These are phyloP conservation scores for Apostichopus leukothele DNA, from an alignment of 53 echinoderm and acorn worm species.

Conservation along the genomic window DNA sequence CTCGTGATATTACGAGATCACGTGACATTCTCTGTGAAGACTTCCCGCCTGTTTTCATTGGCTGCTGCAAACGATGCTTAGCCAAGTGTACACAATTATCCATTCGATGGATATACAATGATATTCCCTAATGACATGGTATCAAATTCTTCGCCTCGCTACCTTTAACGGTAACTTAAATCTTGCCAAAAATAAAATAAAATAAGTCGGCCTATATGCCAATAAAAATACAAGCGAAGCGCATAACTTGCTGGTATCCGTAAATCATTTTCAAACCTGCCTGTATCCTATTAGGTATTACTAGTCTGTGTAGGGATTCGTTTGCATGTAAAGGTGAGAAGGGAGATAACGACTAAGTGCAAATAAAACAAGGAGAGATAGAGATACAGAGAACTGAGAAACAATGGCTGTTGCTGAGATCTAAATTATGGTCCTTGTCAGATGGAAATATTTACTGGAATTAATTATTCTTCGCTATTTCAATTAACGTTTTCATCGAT, in stretches of 20 bases:
- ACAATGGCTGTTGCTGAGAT: too few relatives aligned
- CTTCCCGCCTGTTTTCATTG: neutral
- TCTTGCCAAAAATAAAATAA: neutral
- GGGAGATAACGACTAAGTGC: too few relatives aligned
- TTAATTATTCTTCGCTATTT: too few relatives aligned
- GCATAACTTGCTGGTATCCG: neutral
- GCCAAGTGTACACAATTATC: neutral
- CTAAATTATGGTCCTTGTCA: too few relatives aligned
- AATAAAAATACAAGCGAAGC: neutral
- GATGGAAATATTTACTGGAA: too few relatives aligned
- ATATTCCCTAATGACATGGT: neutral
- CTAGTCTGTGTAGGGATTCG: too few relatives aligned
- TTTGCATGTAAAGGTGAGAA: too few relatives aligned
- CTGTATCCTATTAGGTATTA: too few relatives aligned
- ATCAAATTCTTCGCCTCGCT: neutral
- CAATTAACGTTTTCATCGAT: too few relatives aligned
- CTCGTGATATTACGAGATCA: neutral
- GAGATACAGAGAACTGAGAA: too few relatives aligned
- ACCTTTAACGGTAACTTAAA: neutral
- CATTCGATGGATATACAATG: neutral
- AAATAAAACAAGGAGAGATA: too few relatives aligned
- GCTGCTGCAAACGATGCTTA: neutral
- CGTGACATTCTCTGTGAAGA: neutral
- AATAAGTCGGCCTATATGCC: neutral
- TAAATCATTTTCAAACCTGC: too few relatives aligned